Base-by-base conservation (phyloP, 2,888 invertebrate genomes). In the Syrista parreyssii region DNA sequence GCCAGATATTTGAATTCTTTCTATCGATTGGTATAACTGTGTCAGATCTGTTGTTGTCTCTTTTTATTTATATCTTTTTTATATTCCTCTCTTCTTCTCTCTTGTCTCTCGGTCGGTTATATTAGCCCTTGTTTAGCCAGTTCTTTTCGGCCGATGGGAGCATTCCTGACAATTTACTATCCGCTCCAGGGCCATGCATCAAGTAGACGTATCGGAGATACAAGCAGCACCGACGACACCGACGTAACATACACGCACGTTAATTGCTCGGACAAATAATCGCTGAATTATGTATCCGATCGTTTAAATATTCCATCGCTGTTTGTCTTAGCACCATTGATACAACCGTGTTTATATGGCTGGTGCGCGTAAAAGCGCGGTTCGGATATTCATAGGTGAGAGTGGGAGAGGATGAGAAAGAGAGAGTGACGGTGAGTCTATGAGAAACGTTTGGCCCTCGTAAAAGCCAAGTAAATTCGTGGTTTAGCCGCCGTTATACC, bases 161-260 rank as follows among this genome's bases (percentile, higher is more conserved):
- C 79, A 86, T 86, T 87, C 86, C 79, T 82, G 81, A 84, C 84
- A 84, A 87, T 87, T 86, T 86, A 87, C 87, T 79, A 86, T 84
- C 74, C 82, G 76, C 79, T 75, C 77, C 81, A 82, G 82, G 84
- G 82, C 81, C 86, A 84, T 88, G 84, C 81, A 87, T 87, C 87
- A 84, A 75, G 55, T 69, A 75, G 79, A 86, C 82, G 76, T 84
- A 79, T 82, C 81, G 78, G 77, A 83, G 84, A 86, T 86, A 84
- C 79, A 79, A 78, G 81, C 78, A 79, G 84, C 81, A 80, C 76
- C 79, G 84, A 84, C 82, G 84, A 84, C 84, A 79, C 81, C 83
- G 81, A 85, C 84, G 85, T 84, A 82, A 82, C 81, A 79, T 81
- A 73, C 76, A 78, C 69, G 82, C 80, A 82, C 80, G 82, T 86